Percentiles rank a stretch among this genome's conserved stretches.
These are phyloP conservation scores for Vulpes ferrilata DNA, from an alignment of 2,113 vertebrate species.

Conservation along the genomic window DNA sequence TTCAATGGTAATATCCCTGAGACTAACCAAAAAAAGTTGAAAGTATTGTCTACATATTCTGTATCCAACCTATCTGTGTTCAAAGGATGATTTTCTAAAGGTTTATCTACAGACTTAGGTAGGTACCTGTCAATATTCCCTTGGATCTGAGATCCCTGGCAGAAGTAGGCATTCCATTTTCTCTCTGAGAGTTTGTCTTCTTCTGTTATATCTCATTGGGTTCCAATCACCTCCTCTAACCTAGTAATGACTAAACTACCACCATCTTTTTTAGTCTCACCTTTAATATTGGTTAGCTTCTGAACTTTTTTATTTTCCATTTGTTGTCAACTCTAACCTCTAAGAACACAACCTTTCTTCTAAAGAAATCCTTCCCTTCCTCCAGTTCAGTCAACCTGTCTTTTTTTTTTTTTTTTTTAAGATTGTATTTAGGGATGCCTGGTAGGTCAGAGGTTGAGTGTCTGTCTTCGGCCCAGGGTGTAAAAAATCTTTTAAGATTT, in stretches of 20 bases:
- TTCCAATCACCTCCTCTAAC: constrained; percentile 30
- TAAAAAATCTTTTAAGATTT: too few relatives aligned
- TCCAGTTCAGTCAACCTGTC: background rate
- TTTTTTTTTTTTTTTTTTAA: background rate
- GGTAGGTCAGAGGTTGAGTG: too few relatives aligned
- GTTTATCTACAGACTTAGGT: background rate
- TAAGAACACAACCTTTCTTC: constrained; percentile 21
- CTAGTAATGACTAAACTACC: background rate
- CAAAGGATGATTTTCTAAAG: background rate
- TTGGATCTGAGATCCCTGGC: background rate
- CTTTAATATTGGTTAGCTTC: constrained; percentile 24
- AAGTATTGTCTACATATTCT: background rate
- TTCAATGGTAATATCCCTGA: background rate
- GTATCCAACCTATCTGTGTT: background rate
- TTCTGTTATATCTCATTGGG: background rate
- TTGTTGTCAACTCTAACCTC: background rate
- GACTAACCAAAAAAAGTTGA: constrained; percentile 31
- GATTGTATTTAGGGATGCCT: too few relatives aligned
- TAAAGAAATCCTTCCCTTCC: constrained; percentile 1
- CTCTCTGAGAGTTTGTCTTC: background rate
- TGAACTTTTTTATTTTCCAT: constrained; percentile 31
- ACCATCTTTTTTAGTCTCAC: background rate
- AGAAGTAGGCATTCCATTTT: background rate
- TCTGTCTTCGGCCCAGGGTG: too few relatives aligned
- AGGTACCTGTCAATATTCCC: background rate